These are phyloP conservation scores for Sinocyclocheilus grahami DNA, from an alignment of 2,113 vertebrate genomes.

Conservation along the genomic window DNA sequence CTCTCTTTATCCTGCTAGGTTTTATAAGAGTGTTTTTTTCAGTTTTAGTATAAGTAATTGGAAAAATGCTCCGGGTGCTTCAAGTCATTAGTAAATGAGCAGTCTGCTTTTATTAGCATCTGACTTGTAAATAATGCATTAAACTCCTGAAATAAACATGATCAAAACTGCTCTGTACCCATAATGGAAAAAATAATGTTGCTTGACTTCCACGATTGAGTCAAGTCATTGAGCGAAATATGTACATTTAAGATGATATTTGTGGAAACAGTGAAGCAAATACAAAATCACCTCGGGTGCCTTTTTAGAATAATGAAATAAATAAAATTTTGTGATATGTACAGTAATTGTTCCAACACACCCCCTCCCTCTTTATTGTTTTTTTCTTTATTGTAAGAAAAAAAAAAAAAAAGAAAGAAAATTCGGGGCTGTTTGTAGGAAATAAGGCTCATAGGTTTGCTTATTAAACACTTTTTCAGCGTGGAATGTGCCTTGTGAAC, in stretches of 20 bases:
- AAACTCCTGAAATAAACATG: conserved; percentile 87
- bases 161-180: conserved; percentile 79
- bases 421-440: conserved; percentile 66
- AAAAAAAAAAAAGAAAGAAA: conserved; percentile 45
- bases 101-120: conserved; percentile 97
- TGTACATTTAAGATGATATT: conserved; percentile 81
- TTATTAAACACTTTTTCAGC: conserved; percentile 62
- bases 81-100: conserved; percentile 99
- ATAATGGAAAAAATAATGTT: conserved; percentile 78
- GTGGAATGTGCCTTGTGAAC: conserved; percentile 68
- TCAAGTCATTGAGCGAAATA: conserved; percentile 79
- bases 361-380: conserved; percentile 55
- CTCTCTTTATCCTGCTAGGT: conserved; percentile 65
- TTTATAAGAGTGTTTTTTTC: conserved; percentile 76
- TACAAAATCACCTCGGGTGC: conserved; percentile 83
- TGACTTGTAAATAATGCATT: conserved; percentile 98
- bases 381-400: conserved; percentile 12
- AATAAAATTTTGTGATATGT: conserved; percentile 80
- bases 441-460: conserved; percentile 64
- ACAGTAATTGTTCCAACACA: conserved; percentile 69
- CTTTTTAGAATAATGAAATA: conserved; percentile 84
- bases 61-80: conserved; percentile 87
- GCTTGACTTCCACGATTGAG: conserved; percentile 70
- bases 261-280: conserved; percentile 84
- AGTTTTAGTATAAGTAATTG: conserved; percentile 87